These are phyloP conservation scores for Leptopterna dolabrata DNA, from an alignment of 2,888 invertebrate species.

Conservation along the genomic window DNA sequence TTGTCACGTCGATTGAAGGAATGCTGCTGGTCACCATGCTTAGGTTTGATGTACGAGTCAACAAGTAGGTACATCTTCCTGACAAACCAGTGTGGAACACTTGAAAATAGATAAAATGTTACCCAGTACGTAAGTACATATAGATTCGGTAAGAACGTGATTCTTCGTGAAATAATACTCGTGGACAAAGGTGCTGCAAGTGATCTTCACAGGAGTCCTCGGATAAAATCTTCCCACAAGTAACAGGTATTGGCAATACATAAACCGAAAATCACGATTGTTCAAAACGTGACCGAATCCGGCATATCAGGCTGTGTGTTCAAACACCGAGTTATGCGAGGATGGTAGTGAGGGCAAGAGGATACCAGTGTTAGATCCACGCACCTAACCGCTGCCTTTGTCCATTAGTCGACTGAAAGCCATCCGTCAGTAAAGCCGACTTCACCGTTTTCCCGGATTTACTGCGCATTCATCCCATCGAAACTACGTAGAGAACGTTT, in stretches of 20 bases:
- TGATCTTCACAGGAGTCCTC: background rate
- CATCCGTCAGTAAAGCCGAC: background rate
- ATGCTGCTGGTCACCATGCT: no score
- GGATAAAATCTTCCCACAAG: slow-evolving; percentile 37
- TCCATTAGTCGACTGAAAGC: slow-evolving; percentile 47
- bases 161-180: slow-evolving; percentile 25
- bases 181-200: background rate
- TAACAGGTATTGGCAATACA: slow-evolving; percentile 40
- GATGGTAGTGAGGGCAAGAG: background rate
- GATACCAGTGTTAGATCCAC: background rate
- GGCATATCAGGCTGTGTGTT: slow-evolving; percentile 18
- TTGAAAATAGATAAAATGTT: background rate
- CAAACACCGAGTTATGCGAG: background rate
- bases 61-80: background rate
- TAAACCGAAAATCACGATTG: slow-evolving; percentile 44
- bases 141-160: slow-evolving; percentile 2
- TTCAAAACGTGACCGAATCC: slow-evolving; percentile 33
- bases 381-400: slow-evolving; percentile 19
- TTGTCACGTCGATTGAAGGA: no score
- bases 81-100: background rate
- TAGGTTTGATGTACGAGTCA: no score
- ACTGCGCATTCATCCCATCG: slow-evolving; percentile 30
- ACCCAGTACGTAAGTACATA: background rate
- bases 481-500: background rate
- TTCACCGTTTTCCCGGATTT: slow-evolving; percentile 18